phyloP scores from a whole-genome alignment of 1,140 invertebrate genomes.

The Laupala kohalensis region DNA sequence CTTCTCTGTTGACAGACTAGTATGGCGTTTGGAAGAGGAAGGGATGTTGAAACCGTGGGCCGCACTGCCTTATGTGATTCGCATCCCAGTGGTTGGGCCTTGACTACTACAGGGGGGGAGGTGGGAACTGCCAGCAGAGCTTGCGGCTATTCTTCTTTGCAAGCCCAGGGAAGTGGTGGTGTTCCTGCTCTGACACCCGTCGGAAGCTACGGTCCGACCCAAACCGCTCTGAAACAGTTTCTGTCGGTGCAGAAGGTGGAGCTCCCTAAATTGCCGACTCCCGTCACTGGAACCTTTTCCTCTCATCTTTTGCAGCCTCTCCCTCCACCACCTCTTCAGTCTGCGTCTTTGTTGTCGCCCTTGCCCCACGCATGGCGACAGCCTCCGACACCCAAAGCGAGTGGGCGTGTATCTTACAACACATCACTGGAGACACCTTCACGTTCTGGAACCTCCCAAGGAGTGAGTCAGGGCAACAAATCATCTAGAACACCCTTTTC shows the following conservation, averaged over 20 bases:
- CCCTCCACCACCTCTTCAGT: not conserved
- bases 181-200: not conserved
- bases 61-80: slow-evolving; percentile 9
- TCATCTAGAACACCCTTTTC: not conserved
- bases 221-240: slow-evolving; percentile 16
- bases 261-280: slow-evolving; percentile 17
- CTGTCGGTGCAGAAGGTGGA: slow-evolving; percentile 19
- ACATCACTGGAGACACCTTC: not conserved
- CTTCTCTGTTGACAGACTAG: slow-evolving; percentile 54
- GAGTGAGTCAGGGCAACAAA: not conserved
- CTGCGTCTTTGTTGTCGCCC: slow-evolving; percentile 5
- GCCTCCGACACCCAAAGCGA: not conserved
- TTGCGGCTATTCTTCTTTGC: not conserved
- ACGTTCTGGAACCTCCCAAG: too few relatives aligned
- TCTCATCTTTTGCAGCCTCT: slow-evolving; percentile 13
- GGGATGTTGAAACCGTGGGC: slow-evolving; percentile 27
- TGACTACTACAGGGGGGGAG: not conserved
- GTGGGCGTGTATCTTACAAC: not conserved
- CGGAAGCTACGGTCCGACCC: slow-evolving; percentile 5
- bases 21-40: slow-evolving; percentile 25
- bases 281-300: slow-evolving; percentile 17
- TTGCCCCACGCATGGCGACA: not conserved
- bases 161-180: not conserved
- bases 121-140: not conserved
- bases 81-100: slow-evolving; percentile 1